phyloP scores from a whole-genome alignment of 2,888 invertebrate species.

The Drosophila buzzatii region DNA sequence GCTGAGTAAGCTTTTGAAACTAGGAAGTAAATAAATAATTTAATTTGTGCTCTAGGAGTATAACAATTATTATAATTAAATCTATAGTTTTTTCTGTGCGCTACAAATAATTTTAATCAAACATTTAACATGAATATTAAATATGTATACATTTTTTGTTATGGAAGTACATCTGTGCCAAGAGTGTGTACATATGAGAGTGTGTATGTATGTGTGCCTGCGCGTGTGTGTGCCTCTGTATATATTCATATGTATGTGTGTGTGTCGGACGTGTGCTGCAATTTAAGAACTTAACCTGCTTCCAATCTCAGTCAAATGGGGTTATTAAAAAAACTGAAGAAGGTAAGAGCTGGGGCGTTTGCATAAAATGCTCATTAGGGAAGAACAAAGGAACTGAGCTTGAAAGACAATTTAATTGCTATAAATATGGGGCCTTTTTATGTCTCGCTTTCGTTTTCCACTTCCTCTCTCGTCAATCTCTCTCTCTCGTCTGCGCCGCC shows the following conservation, averaged over 20 bases:
- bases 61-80: not conserved
- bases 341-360: slow-evolving; percentile 14
- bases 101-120: not conserved
- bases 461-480: not conserved
- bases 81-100: too few relatives aligned
- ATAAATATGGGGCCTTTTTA: slow-evolving; percentile 54
- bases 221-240: not conserved
- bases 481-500: not conserved
- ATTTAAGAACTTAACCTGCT: slow-evolving; percentile 63
- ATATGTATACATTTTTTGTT: not conserved
- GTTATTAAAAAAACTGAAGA: slow-evolving; percentile 40
- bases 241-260: not conserved
- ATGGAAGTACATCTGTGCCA: slow-evolving; percentile 30
- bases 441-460: slow-evolving; percentile 22
- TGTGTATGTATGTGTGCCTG: not conserved
- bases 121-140: not conserved
- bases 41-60: too few relatives aligned
- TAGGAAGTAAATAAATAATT: too few relatives aligned
- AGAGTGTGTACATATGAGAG: slow-evolving; percentile 15
- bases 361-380: slow-evolving; percentile 53
- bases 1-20: too few relatives aligned
- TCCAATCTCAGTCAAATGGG: slow-evolving; percentile 52
- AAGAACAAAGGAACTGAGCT: slow-evolving; percentile 40
- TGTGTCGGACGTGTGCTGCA: slow-evolving; percentile 16
- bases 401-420: slow-evolving; percentile 71